These are phyloP conservation scores for Brachypterus glaber DNA, from an alignment of 2,888 invertebrate genomes.

Conservation along the genomic window DNA sequence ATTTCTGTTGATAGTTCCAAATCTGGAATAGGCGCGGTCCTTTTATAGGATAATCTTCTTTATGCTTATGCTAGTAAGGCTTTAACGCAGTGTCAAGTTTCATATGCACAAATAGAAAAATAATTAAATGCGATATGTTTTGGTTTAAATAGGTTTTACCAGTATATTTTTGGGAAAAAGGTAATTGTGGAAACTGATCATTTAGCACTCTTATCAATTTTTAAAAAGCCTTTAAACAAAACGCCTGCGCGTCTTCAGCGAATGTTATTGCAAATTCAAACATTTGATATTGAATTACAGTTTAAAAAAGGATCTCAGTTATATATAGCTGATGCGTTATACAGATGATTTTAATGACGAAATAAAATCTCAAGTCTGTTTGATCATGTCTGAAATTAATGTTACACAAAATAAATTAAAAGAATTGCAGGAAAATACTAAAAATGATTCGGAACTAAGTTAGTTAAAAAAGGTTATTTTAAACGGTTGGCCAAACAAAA, in stretches of 20 bases:
- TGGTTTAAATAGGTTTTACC: slow-evolving; percentile 9
- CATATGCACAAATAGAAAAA: slow-evolving; percentile 12
- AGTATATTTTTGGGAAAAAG: slow-evolving; percentile 13
- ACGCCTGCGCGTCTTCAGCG: slow-evolving; percentile 8
- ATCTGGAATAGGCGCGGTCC: slow-evolving; percentile 1
- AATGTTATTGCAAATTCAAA: slow-evolving; percentile 13
- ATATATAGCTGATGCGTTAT: slow-evolving; percentile 14
- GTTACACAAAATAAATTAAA: slow-evolving; percentile 11
- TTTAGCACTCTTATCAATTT: slow-evolving; percentile 5
- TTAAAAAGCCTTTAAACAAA: slow-evolving; percentile 12
- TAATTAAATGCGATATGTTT: slow-evolving; percentile 8
- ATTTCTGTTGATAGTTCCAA: slow-evolving; percentile 12
- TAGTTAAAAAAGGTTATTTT: slow-evolving; percentile 6
- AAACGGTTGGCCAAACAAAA: slow-evolving; percentile 12
- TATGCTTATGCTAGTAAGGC: slow-evolving; percentile 10
- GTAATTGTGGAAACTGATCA: slow-evolving; percentile 9
- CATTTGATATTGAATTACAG: slow-evolving; percentile 11
- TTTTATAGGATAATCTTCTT: slow-evolving; percentile 6
- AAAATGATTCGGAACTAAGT: slow-evolving; percentile 4
- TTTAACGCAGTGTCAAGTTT: slow-evolving; percentile 8
- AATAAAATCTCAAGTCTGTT: slow-evolving; percentile 6
- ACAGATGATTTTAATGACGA: slow-evolving; percentile 8
- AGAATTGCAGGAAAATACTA: slow-evolving; percentile 5
- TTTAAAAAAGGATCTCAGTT: slow-evolving; percentile 14
- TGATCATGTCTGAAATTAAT: slow-evolving; percentile 7